Conservation (phyloP, 2,888 invertebrate genomes). For the Watsonalla binaria region DNA sequence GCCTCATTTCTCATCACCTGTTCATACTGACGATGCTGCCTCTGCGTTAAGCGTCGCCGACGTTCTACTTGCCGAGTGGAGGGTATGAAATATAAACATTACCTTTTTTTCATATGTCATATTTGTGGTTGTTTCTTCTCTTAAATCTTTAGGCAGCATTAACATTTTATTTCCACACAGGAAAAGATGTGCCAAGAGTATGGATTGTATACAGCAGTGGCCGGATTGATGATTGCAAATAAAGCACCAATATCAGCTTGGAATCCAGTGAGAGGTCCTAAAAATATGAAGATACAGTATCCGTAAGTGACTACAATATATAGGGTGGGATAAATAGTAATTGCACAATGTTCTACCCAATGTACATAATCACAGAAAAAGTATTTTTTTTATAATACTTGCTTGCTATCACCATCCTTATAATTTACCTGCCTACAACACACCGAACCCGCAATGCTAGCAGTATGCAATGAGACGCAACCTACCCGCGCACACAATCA, state of each 20-base stretch:
- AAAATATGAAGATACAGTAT: slow-evolving; percentile 62
- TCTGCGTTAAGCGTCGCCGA: slow-evolving; percentile 86
- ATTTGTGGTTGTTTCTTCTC: no score
- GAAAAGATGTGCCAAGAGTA: slow-evolving; percentile 73
- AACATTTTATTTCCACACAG: slow-evolving; percentile 24
- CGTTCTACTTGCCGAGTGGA: slow-evolving; percentile 82
- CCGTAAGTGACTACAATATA: slow-evolving; percentile 50
- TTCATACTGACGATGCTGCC: slow-evolving; percentile 79
- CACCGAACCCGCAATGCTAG: no score
- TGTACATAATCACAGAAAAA: no score
- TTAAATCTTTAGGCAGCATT: no score
- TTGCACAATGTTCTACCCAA: no score
- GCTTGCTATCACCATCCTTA: no score
- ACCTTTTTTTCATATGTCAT: no score
- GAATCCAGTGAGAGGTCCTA: slow-evolving; percentile 84
- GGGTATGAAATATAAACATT: slow-evolving; percentile 52
- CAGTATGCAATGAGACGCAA: no score
- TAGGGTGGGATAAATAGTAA: no score
- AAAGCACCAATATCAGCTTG: slow-evolving; percentile 83
- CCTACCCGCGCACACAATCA: no score
- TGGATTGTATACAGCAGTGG: slow-evolving; percentile 81
- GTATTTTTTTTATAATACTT: no score
- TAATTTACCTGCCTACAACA: no score
- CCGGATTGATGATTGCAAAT: slow-evolving; percentile 86
- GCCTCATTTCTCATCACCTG: slow-evolving; percentile 83